Evolutionary conservation across 2,888 invertebrate species (phyloP), one percentile per base, ranked within the genome.

Genomic region (Macrophya alboannulata): DNA sequence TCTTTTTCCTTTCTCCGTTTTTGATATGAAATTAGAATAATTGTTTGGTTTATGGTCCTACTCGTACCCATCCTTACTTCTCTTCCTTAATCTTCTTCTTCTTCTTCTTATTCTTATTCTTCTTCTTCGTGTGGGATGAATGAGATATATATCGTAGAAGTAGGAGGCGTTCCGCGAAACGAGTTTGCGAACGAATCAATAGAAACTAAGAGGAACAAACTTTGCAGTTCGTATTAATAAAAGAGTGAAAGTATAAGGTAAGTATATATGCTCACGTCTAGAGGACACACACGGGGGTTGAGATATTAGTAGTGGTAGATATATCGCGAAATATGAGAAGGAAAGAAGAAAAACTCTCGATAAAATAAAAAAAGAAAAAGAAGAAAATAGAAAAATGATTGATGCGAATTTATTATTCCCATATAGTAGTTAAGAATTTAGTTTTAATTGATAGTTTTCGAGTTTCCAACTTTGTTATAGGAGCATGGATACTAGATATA

Each of bases 101-200:
- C 48, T 48, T 48, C 1, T 3, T 48, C 48, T 48, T 48, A 1
- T 48, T 48, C 48, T 48, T 48, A 1, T 48, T 48, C 48, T 48
- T 48, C 48, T 68, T 68, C 37, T 37, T 68, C 68, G 37, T 25
- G 37, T 37, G 68, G 68, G 68, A 68, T 68, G 68, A 37, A 37
- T 37, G 68, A 17, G 37, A 37, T 68, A 37, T 68, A 68, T 31
- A 68, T 68, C 4, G 37, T 10, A 37, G 15, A 68, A 37, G 68
- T 21, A 4, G 68, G 37, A 68, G 68, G 68, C 68, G 68, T 68
- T 68, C 17, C 12, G 25, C 31, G 68, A 74, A 45, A 74, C 74
- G 74, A 74, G 74, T 74, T 74, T 45, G 74, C 74, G 45, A 74
- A 74, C 45, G 25, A 74, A 45, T 74, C 74, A 74, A 74, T 74